phyloP scores from a whole-genome alignment of 2,888 invertebrate genomes.

The Busseola fusca region DNA sequence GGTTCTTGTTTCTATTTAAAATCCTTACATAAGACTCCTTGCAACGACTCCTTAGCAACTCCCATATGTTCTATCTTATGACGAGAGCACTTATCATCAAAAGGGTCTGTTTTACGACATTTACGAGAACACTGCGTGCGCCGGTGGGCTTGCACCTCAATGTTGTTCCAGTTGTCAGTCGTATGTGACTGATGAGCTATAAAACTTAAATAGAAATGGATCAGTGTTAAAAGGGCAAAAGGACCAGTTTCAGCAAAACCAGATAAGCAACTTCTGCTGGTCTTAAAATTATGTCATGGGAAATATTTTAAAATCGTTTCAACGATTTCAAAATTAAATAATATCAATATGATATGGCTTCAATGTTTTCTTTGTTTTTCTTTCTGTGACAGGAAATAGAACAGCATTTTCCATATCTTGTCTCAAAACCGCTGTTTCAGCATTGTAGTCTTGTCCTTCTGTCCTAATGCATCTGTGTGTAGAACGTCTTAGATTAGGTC shows the following conservation, averaged over 20 bases:
- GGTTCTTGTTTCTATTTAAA: slow-evolving; percentile 23
- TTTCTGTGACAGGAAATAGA: neutral
- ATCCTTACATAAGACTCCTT: slow-evolving; percentile 5
- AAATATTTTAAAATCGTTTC: neutral
- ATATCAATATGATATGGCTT: neutral
- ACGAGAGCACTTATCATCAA: slow-evolving; percentile 61
- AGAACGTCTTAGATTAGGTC: slow-evolving; percentile 46
- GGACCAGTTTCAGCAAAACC: neutral
- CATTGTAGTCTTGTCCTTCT: slow-evolving; percentile 22
- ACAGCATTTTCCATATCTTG: neutral
- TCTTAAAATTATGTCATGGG: neutral
- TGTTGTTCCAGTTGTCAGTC: slow-evolving; percentile 63
- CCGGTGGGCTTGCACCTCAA: slow-evolving; percentile 62
- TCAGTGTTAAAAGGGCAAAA: slow-evolving; percentile 21
- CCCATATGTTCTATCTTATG: slow-evolving; percentile 51
- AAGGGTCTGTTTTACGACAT: slow-evolving; percentile 50
- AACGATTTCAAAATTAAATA: neutral
- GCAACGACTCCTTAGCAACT: slow-evolving; percentile 13
- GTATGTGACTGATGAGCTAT: slow-evolving; percentile 55
- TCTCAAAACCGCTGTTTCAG: too few relatives aligned
- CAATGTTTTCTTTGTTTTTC: neutral
- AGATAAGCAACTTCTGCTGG: neutral
- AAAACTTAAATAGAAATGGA: slow-evolving; percentile 55
- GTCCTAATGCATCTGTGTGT: neutral
- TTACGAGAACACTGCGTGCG: slow-evolving; percentile 46